phyloP scores from a whole-genome alignment of 2,113 vertebrate genomes.

The Dryoscopus gambensis region DNA sequence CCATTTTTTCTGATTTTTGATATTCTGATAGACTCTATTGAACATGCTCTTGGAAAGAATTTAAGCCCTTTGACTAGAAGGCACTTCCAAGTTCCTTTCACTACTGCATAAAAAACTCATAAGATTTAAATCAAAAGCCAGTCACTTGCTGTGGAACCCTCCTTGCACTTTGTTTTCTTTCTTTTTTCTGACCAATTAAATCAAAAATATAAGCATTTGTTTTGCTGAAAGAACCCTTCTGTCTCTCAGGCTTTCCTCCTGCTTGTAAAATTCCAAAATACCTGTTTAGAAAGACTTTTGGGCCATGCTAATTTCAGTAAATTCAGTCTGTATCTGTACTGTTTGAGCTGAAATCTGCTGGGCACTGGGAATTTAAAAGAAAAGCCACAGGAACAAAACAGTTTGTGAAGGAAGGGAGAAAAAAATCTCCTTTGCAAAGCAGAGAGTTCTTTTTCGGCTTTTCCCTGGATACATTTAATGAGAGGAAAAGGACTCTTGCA shows the following conservation, averaged over 20 bases:
- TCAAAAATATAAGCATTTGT: background rate
- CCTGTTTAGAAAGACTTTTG: background rate
- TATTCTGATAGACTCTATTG: background rate
- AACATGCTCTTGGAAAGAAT: background rate
- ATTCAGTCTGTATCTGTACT: background rate
- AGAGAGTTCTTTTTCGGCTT: background rate
- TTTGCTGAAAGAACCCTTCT: background rate
- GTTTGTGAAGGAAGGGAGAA: background rate
- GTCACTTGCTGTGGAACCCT: background rate
- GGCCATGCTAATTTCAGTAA: background rate
- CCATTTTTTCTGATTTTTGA: background rate
- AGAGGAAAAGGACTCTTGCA: background rate
- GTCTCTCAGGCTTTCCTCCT: background rate
- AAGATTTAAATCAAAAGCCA: background rate
- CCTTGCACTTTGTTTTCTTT: background rate
- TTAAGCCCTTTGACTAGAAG: background rate
- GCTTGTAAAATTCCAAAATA: background rate
- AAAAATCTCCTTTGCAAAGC: background rate
- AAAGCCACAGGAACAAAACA: background rate
- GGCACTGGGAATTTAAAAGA: background rate
- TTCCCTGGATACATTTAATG: conserved; percentile 4
- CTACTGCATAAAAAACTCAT: background rate
- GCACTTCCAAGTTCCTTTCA: background rate
- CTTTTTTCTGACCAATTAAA: background rate
- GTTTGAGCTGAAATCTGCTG: background rate